A percentile compares a stretch with the other conserved stretches of the same genome.
phyloP scores from a whole-genome alignment of 2,113 vertebrate genomes.

The Rhombomys opimus region DNA sequence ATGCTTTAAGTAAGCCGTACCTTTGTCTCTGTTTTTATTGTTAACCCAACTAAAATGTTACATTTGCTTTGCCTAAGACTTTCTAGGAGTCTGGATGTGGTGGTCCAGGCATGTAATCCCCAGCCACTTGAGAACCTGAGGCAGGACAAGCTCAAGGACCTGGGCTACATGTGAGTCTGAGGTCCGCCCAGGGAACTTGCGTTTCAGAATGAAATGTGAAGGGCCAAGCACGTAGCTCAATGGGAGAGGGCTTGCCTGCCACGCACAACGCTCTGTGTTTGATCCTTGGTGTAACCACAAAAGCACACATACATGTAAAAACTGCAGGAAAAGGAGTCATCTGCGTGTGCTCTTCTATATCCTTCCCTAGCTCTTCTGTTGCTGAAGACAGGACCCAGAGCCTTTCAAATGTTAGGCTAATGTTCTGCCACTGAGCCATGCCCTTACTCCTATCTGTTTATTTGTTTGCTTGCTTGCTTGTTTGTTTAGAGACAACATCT shows the following conservation, averaged over 20 bases:
- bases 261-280: background rate
- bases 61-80: background rate
- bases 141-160: background rate
- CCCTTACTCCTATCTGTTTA: background rate
- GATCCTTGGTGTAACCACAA: background rate
- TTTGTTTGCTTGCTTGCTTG: background rate
- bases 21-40: background rate
- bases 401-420: background rate
- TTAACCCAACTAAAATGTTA: background rate
- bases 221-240: background rate
- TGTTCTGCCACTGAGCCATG: background rate
- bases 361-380: too few relatives aligned
- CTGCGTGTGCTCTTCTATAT: background rate
- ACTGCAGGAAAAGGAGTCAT: background rate
- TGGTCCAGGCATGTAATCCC: background rate
- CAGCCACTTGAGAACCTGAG: background rate
- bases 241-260: background rate
- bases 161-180: background rate
- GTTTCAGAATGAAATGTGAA: background rate
- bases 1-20: background rate
- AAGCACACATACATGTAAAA: background rate
- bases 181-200: background rate
- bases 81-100: background rate
- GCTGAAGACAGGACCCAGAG: background rate
- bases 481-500: background rate